Conservation (phyloP, 1,140 invertebrate species). For the Leptonema lineaticorne region DNA sequence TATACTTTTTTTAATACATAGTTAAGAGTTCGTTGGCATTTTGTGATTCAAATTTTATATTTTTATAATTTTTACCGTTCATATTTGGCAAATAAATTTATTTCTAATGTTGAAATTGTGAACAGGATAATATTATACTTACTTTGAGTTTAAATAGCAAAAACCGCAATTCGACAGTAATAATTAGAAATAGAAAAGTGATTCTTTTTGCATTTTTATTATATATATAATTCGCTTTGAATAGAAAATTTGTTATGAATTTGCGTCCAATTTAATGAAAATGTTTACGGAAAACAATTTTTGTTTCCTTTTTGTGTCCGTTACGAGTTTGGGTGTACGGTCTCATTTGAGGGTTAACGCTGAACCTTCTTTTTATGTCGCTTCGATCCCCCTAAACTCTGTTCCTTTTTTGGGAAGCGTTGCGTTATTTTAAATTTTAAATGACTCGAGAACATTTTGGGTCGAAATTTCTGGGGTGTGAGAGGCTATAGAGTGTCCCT, state of each 20-base stretch:
- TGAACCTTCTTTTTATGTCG: constrained; percentile 19
- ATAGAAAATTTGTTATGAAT: neutral
- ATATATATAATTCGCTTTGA: too few species aligned
- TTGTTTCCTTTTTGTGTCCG: neutral
- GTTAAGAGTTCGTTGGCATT: too few species aligned
- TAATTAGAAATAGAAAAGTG: too few species aligned
- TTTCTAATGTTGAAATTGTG: too few species aligned
- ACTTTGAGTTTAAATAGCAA: too few species aligned
- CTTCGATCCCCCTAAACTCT: neutral
- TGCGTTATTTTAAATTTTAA: constrained; percentile 38
- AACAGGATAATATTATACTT: too few species aligned
- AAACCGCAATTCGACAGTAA: too few species aligned
- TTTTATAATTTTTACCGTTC: too few species aligned
- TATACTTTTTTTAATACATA: too few species aligned
- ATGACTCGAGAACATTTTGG: constrained; percentile 29
- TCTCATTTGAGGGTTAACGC: constrained; percentile 16
- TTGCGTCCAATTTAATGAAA: constrained; percentile 4
- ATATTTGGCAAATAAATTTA: too few species aligned
- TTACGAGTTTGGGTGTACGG: neutral
- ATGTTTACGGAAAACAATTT: constrained; percentile 15
- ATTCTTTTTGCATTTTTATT: too few species aligned
- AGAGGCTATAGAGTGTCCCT: neutral
- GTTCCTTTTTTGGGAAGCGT: constrained; percentile 1
- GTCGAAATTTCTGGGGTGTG: neutral
- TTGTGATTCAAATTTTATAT: too few species aligned